phyloP scores from a whole-genome alignment of 1,140 invertebrate species.

The Zaprionus ornatus region DNA sequence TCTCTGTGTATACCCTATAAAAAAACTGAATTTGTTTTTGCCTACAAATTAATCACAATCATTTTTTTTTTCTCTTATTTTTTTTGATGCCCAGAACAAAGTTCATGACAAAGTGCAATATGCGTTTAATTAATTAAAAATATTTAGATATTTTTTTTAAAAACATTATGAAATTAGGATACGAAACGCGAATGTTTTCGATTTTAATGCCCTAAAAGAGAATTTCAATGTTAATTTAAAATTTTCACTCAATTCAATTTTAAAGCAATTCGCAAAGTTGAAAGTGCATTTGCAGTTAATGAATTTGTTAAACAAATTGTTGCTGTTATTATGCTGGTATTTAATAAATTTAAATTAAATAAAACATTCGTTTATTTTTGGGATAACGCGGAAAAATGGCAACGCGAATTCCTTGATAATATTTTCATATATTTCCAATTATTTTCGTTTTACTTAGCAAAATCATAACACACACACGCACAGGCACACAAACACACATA shows the following conservation, averaged over 20 bases:
- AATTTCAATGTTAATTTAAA: conserved; percentile 21
- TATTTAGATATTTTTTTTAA: not conserved
- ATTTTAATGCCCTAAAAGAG: not conserved
- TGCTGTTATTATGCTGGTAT: conserved; percentile 8
- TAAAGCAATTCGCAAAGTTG: conserved; percentile 7
- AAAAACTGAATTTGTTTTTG: not conserved
- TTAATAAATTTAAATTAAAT: conserved; percentile 8
- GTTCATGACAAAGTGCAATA: conserved; percentile 75
- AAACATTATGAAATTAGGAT: conserved; percentile 17
- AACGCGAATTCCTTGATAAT: conserved; percentile 1
- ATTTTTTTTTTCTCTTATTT: conserved; percentile 33
- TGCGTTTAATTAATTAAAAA: conserved; percentile 49
- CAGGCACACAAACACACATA: not conserved
- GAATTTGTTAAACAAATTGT: conserved; percentile 65
- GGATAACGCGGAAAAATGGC: conserved; percentile 10
- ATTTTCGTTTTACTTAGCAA: conserved; percentile 20
- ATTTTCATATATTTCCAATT: not conserved
- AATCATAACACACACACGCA: not conserved
- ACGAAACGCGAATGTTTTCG: conserved; percentile 11
- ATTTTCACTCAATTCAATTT: not conserved
- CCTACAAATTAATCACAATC: conserved; percentile 1
- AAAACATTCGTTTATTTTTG: not conserved
- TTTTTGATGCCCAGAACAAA: conserved; percentile 62
- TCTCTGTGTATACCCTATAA: conserved; percentile 8
- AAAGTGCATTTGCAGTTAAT: conserved; percentile 23